Conservation (phyloP, 2,797 vertebrate species). For the Parauchenoglanis punctatus region DNA sequence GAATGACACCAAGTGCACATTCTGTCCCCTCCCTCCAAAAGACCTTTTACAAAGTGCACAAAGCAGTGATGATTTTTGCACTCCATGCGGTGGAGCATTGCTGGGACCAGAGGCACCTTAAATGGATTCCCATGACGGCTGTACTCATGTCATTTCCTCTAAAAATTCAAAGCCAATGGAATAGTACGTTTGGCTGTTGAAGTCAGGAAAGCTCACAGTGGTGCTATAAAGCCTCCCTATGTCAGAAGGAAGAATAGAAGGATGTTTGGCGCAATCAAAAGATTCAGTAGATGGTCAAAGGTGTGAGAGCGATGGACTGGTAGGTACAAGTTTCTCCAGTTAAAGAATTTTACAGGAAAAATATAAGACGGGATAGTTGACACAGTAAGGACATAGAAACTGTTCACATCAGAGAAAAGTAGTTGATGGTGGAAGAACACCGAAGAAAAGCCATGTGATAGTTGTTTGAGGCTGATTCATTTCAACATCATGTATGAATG, state of each 20-base stretch:
- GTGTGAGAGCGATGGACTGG: background rate
- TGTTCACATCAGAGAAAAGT: background rate
- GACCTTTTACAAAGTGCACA: constrained; percentile 59
- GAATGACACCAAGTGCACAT: constrained; percentile 63
- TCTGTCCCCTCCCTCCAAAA: constrained; percentile 33
- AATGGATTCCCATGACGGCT: background rate
- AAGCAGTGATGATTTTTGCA: constrained; percentile 23
- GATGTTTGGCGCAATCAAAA: constrained; percentile 29
- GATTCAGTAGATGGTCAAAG: constrained; percentile 27
- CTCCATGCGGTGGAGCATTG: constrained; percentile 25
- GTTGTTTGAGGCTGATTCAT: constrained; percentile 21
- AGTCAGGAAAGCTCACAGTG: constrained; percentile 72
- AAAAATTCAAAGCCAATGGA: constrained; percentile 52
- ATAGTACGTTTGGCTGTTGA: constrained; percentile 54
- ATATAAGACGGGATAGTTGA: background rate
- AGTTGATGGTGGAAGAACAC: background rate
- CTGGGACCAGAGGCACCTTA: constrained; percentile 6
- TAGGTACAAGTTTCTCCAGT: constrained; percentile 8
- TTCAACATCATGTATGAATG: constrained; percentile 19
- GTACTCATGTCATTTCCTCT: constrained; percentile 51
- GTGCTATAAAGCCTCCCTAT: constrained; percentile 60
- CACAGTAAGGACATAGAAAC: constrained; percentile 3
- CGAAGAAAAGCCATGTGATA: constrained; percentile 8
- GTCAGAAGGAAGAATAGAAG: constrained; percentile 41
- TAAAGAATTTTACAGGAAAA: background rate